Evolutionary conservation across 2,797 vertebrate genomes (phyloP), one percentile per base, ranked within the genome.

Genomic region (Choloepus didactylus): DNA sequence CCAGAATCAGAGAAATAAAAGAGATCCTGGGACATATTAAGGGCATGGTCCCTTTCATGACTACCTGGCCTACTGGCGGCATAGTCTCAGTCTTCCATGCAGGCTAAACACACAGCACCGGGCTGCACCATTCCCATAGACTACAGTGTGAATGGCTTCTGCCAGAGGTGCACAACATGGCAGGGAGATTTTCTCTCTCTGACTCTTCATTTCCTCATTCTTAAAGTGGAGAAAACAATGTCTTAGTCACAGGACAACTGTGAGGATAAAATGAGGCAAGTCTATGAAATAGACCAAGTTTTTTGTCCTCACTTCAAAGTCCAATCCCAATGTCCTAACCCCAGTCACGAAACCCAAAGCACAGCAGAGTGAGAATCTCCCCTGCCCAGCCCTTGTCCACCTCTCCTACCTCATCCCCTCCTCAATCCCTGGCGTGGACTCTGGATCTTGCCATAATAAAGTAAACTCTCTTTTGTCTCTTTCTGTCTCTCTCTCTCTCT

Each of bases 151-250:
- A 46, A 25, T 2, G 54, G 66, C 79, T 85, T 25, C 82, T 1
- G 0, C 44, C 35, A 25, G 38, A 6, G 11, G 9, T 44, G 35
- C 56, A 56, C 49, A 81, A n/a, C 3, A 0, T 46, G 46, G 70
- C 35, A 92, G 25, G 51, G 44, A 89, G 35, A 79, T 44, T 41
- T 81, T 91, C 25, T n/a, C 51, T 82, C 60, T 82, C 41, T 15
- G 38, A 85, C 51, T 72, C 51, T 91, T 73, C 46, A 69, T 89
- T 51, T 66, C 67, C 59, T 77, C 85, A 3, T 77, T 92, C 81
- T 27, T 88, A 81, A 94, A 85, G 75, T 2, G n/a, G 38, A 93
- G 35, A 87, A 12, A 49, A 79, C 35, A 81, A 88, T 80, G 41
- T 67, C 77, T 44, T 59, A 56, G 67, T 64, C 85, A 90, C 2